These are phyloP conservation scores for Malaclemys terrapin DNA, from an alignment of 2,113 vertebrate genomes.

Conservation along the genomic window DNA sequence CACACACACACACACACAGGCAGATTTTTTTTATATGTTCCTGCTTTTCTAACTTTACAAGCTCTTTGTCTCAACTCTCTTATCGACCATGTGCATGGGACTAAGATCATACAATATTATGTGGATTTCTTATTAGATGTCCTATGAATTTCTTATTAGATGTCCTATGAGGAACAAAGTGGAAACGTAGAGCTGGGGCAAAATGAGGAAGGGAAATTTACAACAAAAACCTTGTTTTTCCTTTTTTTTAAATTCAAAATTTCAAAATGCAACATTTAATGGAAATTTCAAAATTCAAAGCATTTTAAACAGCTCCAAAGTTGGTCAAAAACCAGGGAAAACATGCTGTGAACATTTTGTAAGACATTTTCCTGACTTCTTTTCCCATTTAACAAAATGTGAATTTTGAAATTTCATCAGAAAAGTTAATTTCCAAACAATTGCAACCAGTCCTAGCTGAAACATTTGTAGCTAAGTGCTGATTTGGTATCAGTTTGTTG, in stretches of 20 bases:
- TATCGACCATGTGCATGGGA: background rate
- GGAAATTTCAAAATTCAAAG: too few species aligned
- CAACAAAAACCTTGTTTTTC: constrained; percentile 13
- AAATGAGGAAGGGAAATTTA: constrained; percentile 18
- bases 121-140: background rate
- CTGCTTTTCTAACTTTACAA: background rate
- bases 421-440: constrained; percentile 3
- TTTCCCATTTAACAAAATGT: background rate
- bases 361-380: background rate
- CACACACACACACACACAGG: too few species aligned
- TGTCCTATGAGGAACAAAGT: background rate
- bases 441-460: constrained; percentile 5
- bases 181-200: constrained; percentile 2
- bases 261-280: background rate
- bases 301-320: background rate
- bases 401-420: background rate
- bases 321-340: background rate
- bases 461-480: constrained; percentile 14
- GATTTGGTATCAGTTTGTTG: background rate
- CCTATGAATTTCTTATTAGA: background rate
- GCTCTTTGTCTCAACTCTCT: background rate
- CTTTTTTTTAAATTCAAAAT: background rate
- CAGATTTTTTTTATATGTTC: background rate
- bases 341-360: background rate
- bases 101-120: constrained; percentile 28